Evolutionary conservation across 2,113 vertebrate species (phyloP).

Genomic region (Toxostoma redivivum): DNA sequence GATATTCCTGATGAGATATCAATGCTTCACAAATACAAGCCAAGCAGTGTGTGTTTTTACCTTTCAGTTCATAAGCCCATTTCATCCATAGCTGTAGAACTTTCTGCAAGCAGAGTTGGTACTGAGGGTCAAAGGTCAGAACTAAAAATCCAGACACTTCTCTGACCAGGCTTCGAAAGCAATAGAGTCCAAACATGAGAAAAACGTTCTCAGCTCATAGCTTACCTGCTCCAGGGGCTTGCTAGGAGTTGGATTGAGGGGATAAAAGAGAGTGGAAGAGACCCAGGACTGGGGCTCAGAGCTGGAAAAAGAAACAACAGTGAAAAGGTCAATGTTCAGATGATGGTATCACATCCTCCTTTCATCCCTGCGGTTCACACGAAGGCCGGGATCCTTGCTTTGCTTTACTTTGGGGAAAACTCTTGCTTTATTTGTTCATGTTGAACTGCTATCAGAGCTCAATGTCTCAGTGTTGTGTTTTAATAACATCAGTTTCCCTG

Average conservation of each 20-base stretch:
- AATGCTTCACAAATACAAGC: background rate
- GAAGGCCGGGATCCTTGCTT: constrained; percentile 68
- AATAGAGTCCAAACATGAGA: constrained; percentile 45
- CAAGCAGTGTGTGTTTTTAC: background rate
- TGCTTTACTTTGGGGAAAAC: constrained; percentile 73
- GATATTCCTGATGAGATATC: background rate
- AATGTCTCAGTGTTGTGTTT: constrained; percentile 77
- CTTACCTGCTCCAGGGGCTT: constrained; percentile 62
- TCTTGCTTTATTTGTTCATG: constrained; percentile 74
- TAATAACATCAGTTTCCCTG: constrained; percentile 72
- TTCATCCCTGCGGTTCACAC: constrained; percentile 73
- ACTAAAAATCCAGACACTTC: constrained; percentile 10
- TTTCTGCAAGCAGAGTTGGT: background rate
- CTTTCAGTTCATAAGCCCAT: background rate
- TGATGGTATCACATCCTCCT: constrained; percentile 74
- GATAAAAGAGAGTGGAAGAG: constrained; percentile 45
- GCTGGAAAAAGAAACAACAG: constrained; percentile 74
- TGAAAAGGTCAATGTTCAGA: constrained; percentile 70
- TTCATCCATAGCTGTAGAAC: background rate
- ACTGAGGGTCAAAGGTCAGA: constrained; percentile 25
- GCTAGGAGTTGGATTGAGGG: constrained; percentile 22
- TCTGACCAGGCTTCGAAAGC: constrained; percentile 27
- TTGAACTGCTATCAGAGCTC: constrained; percentile 74
- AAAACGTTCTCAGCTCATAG: constrained; percentile 5
- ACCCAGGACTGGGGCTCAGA: constrained; percentile 12